Conservation (phyloP, 2,888 invertebrate species). For the Drosophila atripex region DNA sequence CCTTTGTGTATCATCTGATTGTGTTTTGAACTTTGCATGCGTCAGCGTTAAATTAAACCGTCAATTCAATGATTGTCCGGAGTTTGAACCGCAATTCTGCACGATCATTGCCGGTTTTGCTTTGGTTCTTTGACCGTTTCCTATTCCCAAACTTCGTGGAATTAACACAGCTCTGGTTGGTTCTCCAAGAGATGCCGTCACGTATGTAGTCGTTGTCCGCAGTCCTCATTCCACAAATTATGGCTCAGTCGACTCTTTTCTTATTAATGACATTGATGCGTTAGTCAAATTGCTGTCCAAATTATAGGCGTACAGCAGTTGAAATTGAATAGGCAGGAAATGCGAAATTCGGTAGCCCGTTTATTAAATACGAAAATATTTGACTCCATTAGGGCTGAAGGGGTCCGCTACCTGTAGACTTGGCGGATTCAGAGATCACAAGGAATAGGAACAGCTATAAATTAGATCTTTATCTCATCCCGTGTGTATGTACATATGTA, state of each 20-base stretch:
- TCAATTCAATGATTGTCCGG: conserved; percentile 76
- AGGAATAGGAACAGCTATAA: conserved; percentile 70
- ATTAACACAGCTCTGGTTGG: conserved; percentile 25
- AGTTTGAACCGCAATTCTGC: conserved; percentile 66
- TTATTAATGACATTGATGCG: conserved; percentile 68
- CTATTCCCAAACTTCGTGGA: conserved; percentile 57
- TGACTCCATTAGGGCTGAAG: conserved; percentile 1
- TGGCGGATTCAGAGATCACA: conserved; percentile 49
- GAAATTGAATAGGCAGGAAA: conserved; percentile 63
- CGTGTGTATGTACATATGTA: conserved; percentile 17
- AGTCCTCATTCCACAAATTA: conserved; percentile 52
- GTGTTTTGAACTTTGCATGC: conserved; percentile 55
- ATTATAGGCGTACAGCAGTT: conserved; percentile 58
- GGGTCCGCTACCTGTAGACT: conserved; percentile 51
- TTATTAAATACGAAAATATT: conserved; percentile 65
- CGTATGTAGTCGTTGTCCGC: conserved; percentile 49
- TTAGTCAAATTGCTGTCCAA: conserved; percentile 68
- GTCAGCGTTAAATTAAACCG: conserved; percentile 76
- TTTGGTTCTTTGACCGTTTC: conserved; percentile 70
- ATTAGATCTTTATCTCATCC: conserved; percentile 72
- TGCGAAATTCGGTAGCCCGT: conserved; percentile 78
- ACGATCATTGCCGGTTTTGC: conserved; percentile 70
- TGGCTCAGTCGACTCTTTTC: conserved; percentile 31
- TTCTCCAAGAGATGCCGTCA: conserved; percentile 60
- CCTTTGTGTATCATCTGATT: conserved; percentile 47